Evolutionary conservation across 2,113 vertebrate species (phyloP).

Genomic region (Melanocharis versteri): DNA sequence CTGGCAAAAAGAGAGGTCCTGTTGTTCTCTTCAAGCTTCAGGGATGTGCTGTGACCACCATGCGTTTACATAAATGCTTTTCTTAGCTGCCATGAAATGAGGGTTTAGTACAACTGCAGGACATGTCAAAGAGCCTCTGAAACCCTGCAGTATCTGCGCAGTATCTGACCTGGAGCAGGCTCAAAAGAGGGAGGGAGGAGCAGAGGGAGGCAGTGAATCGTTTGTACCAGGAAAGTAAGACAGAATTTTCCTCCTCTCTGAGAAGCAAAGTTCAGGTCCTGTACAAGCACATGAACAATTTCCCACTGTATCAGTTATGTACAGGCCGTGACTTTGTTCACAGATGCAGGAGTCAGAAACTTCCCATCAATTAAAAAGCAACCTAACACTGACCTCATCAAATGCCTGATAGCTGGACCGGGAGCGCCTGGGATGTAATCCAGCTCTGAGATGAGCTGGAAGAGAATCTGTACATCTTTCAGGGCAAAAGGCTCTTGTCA

Average conservation of each 20-base stretch:
- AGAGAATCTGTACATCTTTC: not conserved
- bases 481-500: not conserved
- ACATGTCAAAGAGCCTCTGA: not conserved
- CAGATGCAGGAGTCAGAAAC: not conserved
- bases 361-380: not conserved
- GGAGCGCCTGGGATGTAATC: not conserved
- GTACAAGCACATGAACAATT: not conserved
- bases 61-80: not conserved
- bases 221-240: not conserved
- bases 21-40: not conserved
- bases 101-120: not conserved
- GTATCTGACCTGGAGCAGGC: not conserved
- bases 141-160: not conserved
- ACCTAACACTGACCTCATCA: not conserved
- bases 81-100: not conserved
- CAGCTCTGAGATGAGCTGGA: not conserved
- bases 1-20: not conserved
- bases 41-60: not conserved
- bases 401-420: not conserved
- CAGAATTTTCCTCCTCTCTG: not conserved
- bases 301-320: not conserved
- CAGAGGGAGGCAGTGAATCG: not conserved
- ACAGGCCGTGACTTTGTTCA: rapidly evolving
- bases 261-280: not conserved
- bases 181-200: not conserved